phyloP scores from a whole-genome alignment of 2,797 vertebrate genomes.

The Toxotes lorentzi region DNA sequence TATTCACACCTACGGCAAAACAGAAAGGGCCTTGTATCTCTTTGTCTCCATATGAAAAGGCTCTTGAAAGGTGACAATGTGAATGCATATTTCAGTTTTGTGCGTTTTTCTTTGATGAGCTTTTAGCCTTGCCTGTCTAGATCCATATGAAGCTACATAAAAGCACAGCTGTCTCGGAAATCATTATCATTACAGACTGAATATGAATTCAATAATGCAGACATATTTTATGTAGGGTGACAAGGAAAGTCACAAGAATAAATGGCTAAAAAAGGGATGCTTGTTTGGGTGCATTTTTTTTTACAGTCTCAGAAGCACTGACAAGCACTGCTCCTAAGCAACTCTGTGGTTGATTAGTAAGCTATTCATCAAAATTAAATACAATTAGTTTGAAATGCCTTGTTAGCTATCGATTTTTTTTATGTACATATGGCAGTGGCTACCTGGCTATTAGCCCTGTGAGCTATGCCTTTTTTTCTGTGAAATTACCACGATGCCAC shows the following conservation, averaged over 20 bases:
- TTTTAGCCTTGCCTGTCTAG: slow-evolving; percentile 47
- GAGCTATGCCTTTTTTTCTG: neutral
- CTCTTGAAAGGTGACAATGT: slow-evolving; percentile 66
- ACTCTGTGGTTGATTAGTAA: slow-evolving; percentile 3
- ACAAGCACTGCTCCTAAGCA: neutral
- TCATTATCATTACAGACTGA: slow-evolving; percentile 12
- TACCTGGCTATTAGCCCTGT: neutral
- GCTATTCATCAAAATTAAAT: slow-evolving; percentile 2
- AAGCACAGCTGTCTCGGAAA: slow-evolving; percentile 26
- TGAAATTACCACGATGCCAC: neutral
- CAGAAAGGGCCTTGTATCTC: slow-evolving; percentile 67
- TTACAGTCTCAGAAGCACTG: neutral
- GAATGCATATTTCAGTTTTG: slow-evolving; percentile 51
- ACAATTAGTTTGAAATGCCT: neutral
- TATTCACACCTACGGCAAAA: slow-evolving; percentile 81
- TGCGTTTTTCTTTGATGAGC: slow-evolving; percentile 59
- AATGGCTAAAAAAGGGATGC: neutral
- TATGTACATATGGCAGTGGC: neutral
- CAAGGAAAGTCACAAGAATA: neutral
- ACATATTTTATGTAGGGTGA: slow-evolving; percentile 9
- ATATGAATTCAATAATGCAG: slow-evolving; percentile 16
- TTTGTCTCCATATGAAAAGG: slow-evolving; percentile 66
- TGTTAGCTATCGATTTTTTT: too few species aligned
- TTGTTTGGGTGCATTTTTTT: slow-evolving; percentile 2
- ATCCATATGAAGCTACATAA: slow-evolving; percentile 31